Conservation (phyloP, 1,140 invertebrate genomes). For the Macrotrachela quadricornifera region DNA sequence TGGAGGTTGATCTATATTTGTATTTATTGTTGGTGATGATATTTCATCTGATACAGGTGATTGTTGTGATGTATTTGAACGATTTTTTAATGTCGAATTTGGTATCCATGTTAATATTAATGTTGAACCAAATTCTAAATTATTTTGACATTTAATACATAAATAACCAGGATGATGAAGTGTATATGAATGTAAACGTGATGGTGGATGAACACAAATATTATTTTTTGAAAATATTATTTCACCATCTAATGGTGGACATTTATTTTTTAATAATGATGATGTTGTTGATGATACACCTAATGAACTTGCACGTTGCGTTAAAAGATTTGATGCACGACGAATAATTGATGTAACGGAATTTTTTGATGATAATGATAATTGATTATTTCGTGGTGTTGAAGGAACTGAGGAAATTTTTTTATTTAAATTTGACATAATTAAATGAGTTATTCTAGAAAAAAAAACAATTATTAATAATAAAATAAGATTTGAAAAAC, state of each 20-base stretch:
- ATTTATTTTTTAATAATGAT: conserved; percentile 8
- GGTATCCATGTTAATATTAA: conserved; percentile 78
- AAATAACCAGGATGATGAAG: conserved; percentile 75
- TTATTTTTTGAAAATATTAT: conserved; percentile 49
- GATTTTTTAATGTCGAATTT: conserved; percentile 57
- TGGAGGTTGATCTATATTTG: not conserved
- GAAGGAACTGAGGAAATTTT: too few relatives aligned
- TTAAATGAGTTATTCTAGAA: too few relatives aligned
- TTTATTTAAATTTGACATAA: too few relatives aligned
- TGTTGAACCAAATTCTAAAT: conserved; percentile 41
- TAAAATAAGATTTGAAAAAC: too few relatives aligned
- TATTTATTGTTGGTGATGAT: conserved; percentile 39
- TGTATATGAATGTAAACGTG: conserved; percentile 49
- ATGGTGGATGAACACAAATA: conserved; percentile 78
- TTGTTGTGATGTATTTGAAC: too few relatives aligned
- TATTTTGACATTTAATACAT: conserved; percentile 51
- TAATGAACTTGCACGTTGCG: too few relatives aligned
- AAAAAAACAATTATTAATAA: too few relatives aligned
- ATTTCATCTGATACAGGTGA: conserved; percentile 28
- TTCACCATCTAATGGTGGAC: conserved; percentile 27
- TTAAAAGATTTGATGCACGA: too few relatives aligned
- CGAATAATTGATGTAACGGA: too few relatives aligned
- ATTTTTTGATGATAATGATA: too few relatives aligned
- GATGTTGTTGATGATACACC: too few relatives aligned
- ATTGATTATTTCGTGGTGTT: too few relatives aligned